Evolutionary conservation across 2,113 vertebrate species (phyloP).

Genomic region (Dunckerocampus dactyliophorus): DNA sequence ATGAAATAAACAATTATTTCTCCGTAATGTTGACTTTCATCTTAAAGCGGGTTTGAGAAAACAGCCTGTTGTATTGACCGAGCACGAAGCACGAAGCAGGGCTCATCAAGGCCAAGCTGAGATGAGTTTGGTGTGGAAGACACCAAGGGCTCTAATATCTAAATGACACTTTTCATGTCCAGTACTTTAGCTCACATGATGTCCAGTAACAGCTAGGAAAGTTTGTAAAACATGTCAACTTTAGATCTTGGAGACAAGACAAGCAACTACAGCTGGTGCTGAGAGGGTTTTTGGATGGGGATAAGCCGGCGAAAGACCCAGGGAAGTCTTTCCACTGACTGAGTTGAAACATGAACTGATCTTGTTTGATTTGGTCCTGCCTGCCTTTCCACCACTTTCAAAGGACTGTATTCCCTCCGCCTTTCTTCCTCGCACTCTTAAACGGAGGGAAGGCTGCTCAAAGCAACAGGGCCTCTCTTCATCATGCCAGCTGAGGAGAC

Average conservation of each 20-base stretch:
- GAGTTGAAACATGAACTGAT: conserved; percentile 68
- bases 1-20: neutral
- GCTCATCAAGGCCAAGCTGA: no score
- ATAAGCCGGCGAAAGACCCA: conserved; percentile 53
- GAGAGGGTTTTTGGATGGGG: conserved; percentile 50
- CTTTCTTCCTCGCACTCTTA: conserved; percentile 59
- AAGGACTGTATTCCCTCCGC: conserved; percentile 45
- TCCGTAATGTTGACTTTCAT: no score
- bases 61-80: no score
- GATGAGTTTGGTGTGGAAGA: no score
- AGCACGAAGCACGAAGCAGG: no score
- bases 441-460: conserved; percentile 60
- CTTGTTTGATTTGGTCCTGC: conserved; percentile 71
- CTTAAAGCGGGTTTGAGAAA: no score
- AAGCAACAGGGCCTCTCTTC: conserved; percentile 62
- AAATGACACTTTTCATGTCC: no score
- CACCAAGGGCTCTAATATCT: no score
- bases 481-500: conserved; percentile 67
- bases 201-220: no score
- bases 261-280: conserved; percentile 13
- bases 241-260: no score
- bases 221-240: no score
- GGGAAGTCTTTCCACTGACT: conserved; percentile 60
- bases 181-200: no score
- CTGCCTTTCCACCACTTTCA: conserved; percentile 34